Conservation (phyloP, 2,888 invertebrate genomes). For the Nowickia ferox region DNA sequence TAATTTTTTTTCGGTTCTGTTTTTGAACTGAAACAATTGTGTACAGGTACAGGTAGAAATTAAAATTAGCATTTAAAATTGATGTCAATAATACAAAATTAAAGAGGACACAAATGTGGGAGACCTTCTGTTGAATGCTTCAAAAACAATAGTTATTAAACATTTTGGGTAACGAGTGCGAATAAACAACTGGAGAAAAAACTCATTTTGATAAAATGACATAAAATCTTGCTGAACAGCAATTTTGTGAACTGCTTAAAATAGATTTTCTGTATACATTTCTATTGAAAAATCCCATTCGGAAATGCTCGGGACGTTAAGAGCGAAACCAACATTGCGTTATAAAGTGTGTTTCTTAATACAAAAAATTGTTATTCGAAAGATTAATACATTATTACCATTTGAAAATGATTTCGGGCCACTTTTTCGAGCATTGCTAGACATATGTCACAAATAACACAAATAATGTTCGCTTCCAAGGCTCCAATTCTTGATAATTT, state of each 20-base stretch:
- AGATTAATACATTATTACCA: too few species aligned
- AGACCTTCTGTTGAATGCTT: conserved; percentile 1
- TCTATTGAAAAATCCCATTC: conserved; percentile 37
- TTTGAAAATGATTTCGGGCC: too few species aligned
- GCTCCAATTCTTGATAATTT: too few species aligned
- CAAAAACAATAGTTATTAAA: conserved; percentile 7
- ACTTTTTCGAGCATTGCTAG: too few species aligned
- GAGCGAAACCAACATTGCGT: not conserved
- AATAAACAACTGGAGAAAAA: not conserved
- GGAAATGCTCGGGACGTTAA: conserved; percentile 29
- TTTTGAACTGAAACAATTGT: conserved; percentile 16
- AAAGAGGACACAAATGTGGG: conserved; percentile 12
- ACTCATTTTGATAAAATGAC: too few species aligned
- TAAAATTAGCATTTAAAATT: conserved; percentile 51
- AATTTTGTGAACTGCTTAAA: too few species aligned
- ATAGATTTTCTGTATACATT: not conserved
- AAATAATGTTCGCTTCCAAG: too few species aligned
- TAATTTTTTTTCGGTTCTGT: conserved; percentile 2
- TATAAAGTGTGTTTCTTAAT: too few species aligned
- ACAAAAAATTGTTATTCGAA: too few species aligned
- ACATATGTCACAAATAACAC: too few species aligned
- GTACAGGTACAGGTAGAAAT: conserved; percentile 13
- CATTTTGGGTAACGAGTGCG: not conserved
- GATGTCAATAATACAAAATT: conserved; percentile 50
- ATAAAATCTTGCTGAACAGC: too few species aligned